Conservation (phyloP, 2,797 vertebrate species). For the Eurystomus glaucurus region DNA sequence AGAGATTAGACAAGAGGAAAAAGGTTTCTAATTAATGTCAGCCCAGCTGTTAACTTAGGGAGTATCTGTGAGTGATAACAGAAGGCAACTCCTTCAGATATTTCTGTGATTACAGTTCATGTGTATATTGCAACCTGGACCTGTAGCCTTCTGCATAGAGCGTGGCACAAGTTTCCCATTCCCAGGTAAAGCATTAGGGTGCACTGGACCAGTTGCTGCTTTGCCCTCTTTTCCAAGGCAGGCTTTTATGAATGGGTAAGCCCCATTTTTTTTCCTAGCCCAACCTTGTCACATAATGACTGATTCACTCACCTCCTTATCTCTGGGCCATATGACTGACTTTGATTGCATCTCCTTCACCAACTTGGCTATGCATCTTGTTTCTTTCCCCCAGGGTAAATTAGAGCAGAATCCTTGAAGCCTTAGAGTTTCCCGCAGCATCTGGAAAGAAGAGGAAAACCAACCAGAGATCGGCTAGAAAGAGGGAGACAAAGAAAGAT, state of each 20-base stretch:
- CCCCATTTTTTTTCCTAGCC: not conserved
- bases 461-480: constrained; percentile 31
- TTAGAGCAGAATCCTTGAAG: constrained; percentile 31
- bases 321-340: constrained; percentile 1
- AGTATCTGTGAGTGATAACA: not conserved
- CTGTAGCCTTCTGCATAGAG: not conserved
- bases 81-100: not conserved
- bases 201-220: not conserved
- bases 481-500: constrained; percentile 46
- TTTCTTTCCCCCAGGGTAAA: not conserved
- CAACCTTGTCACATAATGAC: constrained; percentile 33
- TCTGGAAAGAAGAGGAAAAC: constrained; percentile 63
- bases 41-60: constrained; percentile 19
- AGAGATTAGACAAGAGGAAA: constrained; percentile 14
- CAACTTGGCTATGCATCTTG: not conserved
- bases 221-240: not conserved
- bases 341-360: not conserved
- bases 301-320: constrained; percentile 40
- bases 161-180: not conserved
- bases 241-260: constrained; percentile 38
- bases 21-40: constrained; percentile 50
- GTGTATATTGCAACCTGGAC: not conserved
- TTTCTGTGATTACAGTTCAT: not conserved
- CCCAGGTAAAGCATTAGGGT: not conserved
- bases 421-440: constrained; percentile 15